Conservation (phyloP, 2,797 vertebrate genomes). For the Gymnothorax javanicus region DNA sequence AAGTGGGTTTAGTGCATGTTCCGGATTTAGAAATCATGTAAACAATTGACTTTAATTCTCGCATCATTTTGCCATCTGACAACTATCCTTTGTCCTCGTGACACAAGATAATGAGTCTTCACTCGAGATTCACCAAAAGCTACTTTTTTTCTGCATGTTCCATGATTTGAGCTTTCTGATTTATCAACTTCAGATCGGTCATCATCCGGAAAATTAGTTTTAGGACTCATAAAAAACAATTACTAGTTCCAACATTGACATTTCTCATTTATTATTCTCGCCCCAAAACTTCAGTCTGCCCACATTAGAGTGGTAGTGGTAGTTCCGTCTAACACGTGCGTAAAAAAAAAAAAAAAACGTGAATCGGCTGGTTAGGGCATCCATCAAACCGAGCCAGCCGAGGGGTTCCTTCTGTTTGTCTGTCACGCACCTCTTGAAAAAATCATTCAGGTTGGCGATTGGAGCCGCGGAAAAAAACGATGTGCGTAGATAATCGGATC, state of each 20-base stretch:
- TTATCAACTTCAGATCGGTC: constrained; percentile 21
- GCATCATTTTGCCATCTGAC: too few species aligned
- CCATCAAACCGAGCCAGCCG: constrained; percentile 53
- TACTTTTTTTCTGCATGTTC: constrained; percentile 38
- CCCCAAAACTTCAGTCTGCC: constrained; percentile 59
- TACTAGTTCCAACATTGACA: constrained; percentile 45
- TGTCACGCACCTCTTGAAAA: constrained; percentile 22
- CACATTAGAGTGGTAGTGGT: constrained; percentile 67
- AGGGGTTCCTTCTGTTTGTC: constrained; percentile 43
- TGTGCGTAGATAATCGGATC: not conserved
- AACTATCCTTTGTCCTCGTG: constrained; percentile 30
- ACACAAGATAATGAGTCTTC: constrained; percentile 32
- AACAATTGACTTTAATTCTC: too few species aligned
- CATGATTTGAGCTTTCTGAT: constrained; percentile 49
- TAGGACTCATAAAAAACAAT: too few species aligned
- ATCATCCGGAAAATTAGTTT: constrained; percentile 61
- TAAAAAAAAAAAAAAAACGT: too few species aligned
- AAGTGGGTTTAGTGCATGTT: too few species aligned
- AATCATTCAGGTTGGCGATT: constrained; percentile 10
- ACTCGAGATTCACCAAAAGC: constrained; percentile 29
- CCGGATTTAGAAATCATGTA: not conserved
- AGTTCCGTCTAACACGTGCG: too few species aligned
- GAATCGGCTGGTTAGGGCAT: too few species aligned
- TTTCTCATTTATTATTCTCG: constrained; percentile 60
- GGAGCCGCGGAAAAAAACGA: constrained; percentile 6